phyloP scores from a whole-genome alignment of 2,888 invertebrate genomes.

The Epinotia demarniana region DNA sequence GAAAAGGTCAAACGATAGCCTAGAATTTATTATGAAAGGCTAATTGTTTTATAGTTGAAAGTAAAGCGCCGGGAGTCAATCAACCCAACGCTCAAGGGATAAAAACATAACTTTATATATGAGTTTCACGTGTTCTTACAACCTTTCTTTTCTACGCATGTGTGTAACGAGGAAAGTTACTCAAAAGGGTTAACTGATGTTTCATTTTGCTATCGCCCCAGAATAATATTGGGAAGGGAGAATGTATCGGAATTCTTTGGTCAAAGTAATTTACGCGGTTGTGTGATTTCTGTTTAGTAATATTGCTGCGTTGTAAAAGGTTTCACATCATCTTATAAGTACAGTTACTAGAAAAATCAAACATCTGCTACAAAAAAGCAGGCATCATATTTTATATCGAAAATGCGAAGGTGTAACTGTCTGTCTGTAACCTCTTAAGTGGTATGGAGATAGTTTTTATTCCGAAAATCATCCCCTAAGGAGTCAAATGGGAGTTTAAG shows the following conservation, averaged over 20 bases:
- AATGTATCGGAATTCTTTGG: neutral
- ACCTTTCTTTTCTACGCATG: neutral
- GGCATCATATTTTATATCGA: too few species aligned
- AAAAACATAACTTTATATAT: neutral
- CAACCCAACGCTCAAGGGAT: neutral
- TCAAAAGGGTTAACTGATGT: slow-evolving; percentile 22
- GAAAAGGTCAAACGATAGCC: slow-evolving; percentile 7
- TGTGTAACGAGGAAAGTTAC: slow-evolving; percentile 7
- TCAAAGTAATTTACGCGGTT: neutral
- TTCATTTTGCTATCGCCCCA: slow-evolving; percentile 15
- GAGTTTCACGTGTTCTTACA: neutral
- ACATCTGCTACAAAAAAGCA: too few species aligned
- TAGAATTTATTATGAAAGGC: slow-evolving; percentile 30
- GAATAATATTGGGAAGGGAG: slow-evolving; percentile 4
- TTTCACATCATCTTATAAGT: too few species aligned
- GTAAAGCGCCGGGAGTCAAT: slow-evolving; percentile 12
- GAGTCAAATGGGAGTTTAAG: too few species aligned
- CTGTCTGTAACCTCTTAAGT: too few species aligned
- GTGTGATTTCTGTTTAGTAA: neutral
- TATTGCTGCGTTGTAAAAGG: neutral
- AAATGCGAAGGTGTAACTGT: too few species aligned
- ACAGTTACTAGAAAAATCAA: too few species aligned
- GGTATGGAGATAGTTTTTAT: too few species aligned
- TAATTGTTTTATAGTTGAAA: slow-evolving; percentile 33
- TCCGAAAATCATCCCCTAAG: too few species aligned